Percentiles rank a stretch among this genome's conserved stretches.
These are phyloP conservation scores for Diabrotica undecimpunctata DNA, from an alignment of 1,140 invertebrate species.

Conservation along the genomic window DNA sequence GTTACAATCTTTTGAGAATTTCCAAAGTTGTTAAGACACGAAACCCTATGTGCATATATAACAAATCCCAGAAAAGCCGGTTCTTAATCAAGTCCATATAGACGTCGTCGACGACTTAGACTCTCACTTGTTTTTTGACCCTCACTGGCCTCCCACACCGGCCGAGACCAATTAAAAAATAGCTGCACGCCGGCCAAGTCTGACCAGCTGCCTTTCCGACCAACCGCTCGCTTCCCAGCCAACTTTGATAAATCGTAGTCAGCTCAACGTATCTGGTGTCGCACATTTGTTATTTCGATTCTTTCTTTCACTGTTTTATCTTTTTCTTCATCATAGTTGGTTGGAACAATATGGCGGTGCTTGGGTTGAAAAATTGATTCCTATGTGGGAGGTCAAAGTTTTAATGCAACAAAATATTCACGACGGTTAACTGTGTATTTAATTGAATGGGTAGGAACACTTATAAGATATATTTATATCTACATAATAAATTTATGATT, in stretches of 20 bases:
- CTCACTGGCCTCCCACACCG: conserved; percentile 27
- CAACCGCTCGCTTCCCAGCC: conserved; percentile 10
- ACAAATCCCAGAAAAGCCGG: conserved; percentile 2
- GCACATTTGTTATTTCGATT: conserved; percentile 21
- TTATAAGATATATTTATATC: no score
- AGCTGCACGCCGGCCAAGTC: conserved; percentile 35
- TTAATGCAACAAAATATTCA: no score
- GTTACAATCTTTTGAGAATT: no score
- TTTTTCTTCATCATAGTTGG: background rate
- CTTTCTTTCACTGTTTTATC: conserved; percentile 10
- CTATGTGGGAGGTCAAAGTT: no score
- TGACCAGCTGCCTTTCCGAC: conserved; percentile 34
- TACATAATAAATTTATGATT: no score
- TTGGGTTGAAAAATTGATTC: background rate
- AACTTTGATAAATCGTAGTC: conserved; percentile 21
- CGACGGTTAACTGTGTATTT: no score
- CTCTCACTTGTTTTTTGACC: conserved; percentile 18
- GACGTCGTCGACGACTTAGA: background rate
- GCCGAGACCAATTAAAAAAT: conserved; percentile 40
- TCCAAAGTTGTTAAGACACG: no score
- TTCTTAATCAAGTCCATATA: conserved; percentile 12
- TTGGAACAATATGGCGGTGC: background rate
- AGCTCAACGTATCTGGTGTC: conserved; percentile 11
- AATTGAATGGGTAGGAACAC: no score
- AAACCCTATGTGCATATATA: no score